Base-by-base conservation (phyloP, 2,888 invertebrate species). In the Caenorhabditis drosophilae region DNA sequence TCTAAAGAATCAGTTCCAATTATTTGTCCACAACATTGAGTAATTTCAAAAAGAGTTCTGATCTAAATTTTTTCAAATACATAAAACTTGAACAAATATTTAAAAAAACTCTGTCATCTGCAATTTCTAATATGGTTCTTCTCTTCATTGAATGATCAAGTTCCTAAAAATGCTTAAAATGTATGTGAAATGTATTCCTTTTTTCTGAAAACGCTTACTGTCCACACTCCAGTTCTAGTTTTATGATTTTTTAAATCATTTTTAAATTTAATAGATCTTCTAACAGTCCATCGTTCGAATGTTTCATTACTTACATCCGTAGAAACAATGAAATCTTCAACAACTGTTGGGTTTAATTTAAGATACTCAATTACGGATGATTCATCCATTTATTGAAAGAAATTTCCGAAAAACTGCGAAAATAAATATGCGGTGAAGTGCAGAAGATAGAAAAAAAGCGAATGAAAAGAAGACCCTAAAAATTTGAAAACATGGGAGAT, bases 21-120 rank as follows among this genome's bases (percentile, higher is more conserved):
- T 2, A 80, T 18, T 46, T 79, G 78, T 0, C 72, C 76, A 57
- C 77, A 75, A 40, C 78, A 78, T 38, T 71, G 55, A 4, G 71
- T 73, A 12, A 80, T 38, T 60, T 80, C 81, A 64, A 64, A 80
- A 9, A 79, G 58, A 35, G 80, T 66, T 22, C 78, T 56, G 11
- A 48, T 59, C 70, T 64, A 18, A 22, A 47, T n/a, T 22, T 15
- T 12, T 16, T 31, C 23, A 4, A 6, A 31, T 9, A 31, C 6
- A 31, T 31, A 31, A 31, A 6, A 31, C 12, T 31, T 40, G 2
- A 18, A 18, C 7, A 18, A n/a, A 40, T 18, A 40, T 18, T 18
- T 16, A 51, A 40, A 15, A 52, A 47, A 18, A 72, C 72, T 56
- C 63, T 48, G 46, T 73, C 60, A 16, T 73, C 70, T 9, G 63